Evolutionary conservation across 2,888 invertebrate genomes (phyloP).

Genomic region (Ichneumon xanthorius): DNA sequence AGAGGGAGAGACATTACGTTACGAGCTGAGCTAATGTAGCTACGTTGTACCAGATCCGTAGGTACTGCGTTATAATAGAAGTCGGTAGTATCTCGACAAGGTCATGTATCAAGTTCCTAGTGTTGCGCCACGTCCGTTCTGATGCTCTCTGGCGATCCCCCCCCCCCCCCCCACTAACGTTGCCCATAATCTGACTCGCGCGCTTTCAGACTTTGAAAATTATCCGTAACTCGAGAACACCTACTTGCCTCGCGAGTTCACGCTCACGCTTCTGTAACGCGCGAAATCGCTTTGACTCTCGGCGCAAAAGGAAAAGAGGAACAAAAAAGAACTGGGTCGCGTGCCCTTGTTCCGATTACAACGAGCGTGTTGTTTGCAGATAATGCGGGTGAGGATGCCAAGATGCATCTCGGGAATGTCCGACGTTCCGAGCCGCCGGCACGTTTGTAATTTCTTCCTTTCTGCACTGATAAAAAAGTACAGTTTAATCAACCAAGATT

Average conservation of each 20-base stretch:
- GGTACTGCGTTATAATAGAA: constrained; percentile 41
- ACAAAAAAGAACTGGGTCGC: constrained; percentile 1
- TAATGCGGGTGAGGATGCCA: constrained; percentile 49
- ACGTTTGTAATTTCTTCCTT: constrained; percentile 12
- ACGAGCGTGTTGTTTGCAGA: constrained; percentile 49
- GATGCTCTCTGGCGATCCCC: constrained; percentile 47
- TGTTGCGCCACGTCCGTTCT: constrained; percentile 77
- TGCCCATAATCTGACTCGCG: constrained; percentile 11
- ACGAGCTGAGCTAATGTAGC: constrained; percentile 2
- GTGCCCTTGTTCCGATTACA: constrained; percentile 65
- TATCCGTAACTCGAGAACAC: constrained; percentile 60
- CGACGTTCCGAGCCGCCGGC: neutral
- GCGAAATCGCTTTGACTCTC: constrained; percentile 16
- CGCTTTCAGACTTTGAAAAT: constrained; percentile 56
- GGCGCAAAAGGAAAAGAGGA: neutral
- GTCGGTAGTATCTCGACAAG: constrained; percentile 72
- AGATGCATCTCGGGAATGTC: constrained; percentile 5
- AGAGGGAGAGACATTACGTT: constrained; percentile 48
- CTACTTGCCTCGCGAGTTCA: constrained; percentile 43
- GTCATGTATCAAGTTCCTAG: constrained; percentile 83
- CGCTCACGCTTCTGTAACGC: neutral
- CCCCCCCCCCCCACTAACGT: neutral
- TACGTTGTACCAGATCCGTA: constrained; percentile 19
- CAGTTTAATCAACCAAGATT: too few species aligned
- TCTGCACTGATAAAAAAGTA: too few species aligned